phyloP scores from a whole-genome alignment of 2,888 invertebrate genomes.

The Cheilosia impressa region DNA sequence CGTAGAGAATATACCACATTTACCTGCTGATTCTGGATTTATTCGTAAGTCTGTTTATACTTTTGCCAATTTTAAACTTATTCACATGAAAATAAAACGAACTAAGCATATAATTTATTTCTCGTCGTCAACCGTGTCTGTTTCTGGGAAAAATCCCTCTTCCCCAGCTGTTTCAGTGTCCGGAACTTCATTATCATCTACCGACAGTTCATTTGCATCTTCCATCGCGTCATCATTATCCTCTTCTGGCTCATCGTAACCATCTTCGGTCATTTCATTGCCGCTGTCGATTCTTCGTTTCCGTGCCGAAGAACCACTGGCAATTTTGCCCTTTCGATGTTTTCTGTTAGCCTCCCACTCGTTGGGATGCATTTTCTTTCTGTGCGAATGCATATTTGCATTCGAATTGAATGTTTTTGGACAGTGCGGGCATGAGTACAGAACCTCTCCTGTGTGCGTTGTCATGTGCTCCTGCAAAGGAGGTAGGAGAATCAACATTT shows the following conservation, averaged over 20 bases:
- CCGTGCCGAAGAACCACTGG: constrained; percentile 19
- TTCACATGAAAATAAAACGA: too few relatives aligned
- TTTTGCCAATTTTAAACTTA: too few relatives aligned
- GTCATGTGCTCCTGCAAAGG: constrained; percentile 82
- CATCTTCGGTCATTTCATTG: constrained; percentile 39
- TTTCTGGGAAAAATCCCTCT: too few relatives aligned
- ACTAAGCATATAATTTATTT: too few relatives aligned
- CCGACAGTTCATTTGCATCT: neutral
- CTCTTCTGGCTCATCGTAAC: constrained; percentile 32
- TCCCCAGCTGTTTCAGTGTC: too few relatives aligned
- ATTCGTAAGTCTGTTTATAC: too few relatives aligned
- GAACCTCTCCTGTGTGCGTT: constrained; percentile 82
- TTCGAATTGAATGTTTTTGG: constrained; percentile 83
- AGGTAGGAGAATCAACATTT: neutral
- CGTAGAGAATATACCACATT: too few relatives aligned
- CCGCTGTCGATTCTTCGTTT: constrained; percentile 41
- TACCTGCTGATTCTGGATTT: too few relatives aligned
- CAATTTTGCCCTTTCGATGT: constrained; percentile 76
- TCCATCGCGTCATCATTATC: neutral
- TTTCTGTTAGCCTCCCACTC: constrained; percentile 81
- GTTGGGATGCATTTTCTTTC: constrained; percentile 82
- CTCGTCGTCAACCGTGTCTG: too few relatives aligned
- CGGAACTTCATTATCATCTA: neutral
- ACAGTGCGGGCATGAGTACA: constrained; percentile 83
- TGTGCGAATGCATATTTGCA: constrained; percentile 83